Evolutionary conservation across 2,888 invertebrate species (phyloP).

Genomic region (Diaprepes abbreviatus): DNA sequence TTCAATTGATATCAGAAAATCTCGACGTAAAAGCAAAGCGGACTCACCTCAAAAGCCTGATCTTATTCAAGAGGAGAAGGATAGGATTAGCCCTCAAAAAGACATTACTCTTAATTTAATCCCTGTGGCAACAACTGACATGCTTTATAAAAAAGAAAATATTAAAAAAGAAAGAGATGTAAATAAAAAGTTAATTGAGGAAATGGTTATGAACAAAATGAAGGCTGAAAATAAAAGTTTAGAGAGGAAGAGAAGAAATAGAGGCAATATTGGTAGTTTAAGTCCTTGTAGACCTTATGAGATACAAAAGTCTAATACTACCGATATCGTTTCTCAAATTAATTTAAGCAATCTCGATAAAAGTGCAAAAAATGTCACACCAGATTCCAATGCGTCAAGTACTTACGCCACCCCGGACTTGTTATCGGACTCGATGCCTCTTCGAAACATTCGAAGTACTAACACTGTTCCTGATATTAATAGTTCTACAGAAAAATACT

Average conservation of each 20-base stretch:
- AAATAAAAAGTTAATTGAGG: conserved; percentile 86
- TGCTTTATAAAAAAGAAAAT: conserved; percentile 72
- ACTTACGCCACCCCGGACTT: conserved; percentile 62
- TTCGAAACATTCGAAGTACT: conserved; percentile 59
- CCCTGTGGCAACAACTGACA: conserved; percentile 56
- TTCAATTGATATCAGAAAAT: conserved; percentile 76
- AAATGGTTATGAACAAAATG: conserved; percentile 85
- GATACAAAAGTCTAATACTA: conserved; percentile 63
- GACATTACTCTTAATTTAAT: conserved; percentile 54
- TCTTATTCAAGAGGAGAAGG: conserved; percentile 65
- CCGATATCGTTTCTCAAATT: conserved; percentile 56
- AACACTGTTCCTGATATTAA: conserved; percentile 47
- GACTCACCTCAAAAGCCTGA: conserved; percentile 61
- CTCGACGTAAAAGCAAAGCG: conserved; percentile 67
- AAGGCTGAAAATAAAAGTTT: conserved; percentile 76
- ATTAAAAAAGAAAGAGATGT: conserved; percentile 84
- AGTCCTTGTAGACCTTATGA: conserved; percentile 59
- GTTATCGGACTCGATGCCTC: conserved; percentile 56
- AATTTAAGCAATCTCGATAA: conserved; percentile 50
- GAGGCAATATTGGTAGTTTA: conserved; percentile 64
- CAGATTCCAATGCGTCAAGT: conserved; percentile 52
- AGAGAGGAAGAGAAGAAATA: conserved; percentile 72
- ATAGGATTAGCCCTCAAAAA: conserved; percentile 58
- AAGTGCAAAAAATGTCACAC: conserved; percentile 34
- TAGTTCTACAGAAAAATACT: conserved; percentile 45